Percentiles rank a stretch among this genome's conserved stretches.
phyloP scores from a whole-genome alignment of 2,888 invertebrate species.

The Drosophila mettleri region DNA sequence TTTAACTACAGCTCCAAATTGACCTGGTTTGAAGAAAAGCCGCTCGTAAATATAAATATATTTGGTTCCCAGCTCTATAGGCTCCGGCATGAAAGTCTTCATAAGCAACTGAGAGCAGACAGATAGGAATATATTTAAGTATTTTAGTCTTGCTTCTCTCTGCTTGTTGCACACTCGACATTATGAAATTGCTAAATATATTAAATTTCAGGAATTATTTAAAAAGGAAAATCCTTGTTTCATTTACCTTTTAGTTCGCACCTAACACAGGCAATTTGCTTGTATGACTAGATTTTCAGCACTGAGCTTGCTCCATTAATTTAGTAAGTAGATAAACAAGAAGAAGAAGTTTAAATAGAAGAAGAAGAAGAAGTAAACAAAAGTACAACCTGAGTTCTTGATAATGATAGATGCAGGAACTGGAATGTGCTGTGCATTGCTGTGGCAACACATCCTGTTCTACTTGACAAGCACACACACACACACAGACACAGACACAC shows the following conservation, averaged over 20 bases:
- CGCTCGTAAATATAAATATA: no score
- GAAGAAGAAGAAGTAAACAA: constrained; percentile 5
- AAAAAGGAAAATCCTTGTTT: not conserved
- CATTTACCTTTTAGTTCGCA: not conserved
- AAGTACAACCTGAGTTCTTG: constrained; percentile 9
- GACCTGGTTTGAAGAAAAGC: no score
- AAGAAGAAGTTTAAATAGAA: constrained; percentile 6
- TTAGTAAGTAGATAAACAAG: constrained; percentile 40
- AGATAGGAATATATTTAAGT: no score
- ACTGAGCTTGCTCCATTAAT: constrained; percentile 68
- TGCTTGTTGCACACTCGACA: no score
- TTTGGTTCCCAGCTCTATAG: no score
- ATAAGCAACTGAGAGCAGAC: no score
- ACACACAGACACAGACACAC: not conserved
- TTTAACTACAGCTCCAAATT: no score
- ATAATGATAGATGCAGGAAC: constrained; percentile 32
- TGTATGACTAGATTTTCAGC: constrained; percentile 32
- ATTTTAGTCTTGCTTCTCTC: no score
- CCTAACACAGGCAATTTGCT: not conserved
- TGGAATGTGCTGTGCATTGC: constrained; percentile 43
- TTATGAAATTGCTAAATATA: no score
- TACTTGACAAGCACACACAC: constrained; percentile 9
- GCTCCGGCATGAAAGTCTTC: no score
- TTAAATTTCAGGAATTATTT: not conserved
- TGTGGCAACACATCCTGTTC: constrained; percentile 45